Evolutionary conservation across 2,113 vertebrate genomes (phyloP).

Genomic region (Dromaius novaehollandiae): DNA sequence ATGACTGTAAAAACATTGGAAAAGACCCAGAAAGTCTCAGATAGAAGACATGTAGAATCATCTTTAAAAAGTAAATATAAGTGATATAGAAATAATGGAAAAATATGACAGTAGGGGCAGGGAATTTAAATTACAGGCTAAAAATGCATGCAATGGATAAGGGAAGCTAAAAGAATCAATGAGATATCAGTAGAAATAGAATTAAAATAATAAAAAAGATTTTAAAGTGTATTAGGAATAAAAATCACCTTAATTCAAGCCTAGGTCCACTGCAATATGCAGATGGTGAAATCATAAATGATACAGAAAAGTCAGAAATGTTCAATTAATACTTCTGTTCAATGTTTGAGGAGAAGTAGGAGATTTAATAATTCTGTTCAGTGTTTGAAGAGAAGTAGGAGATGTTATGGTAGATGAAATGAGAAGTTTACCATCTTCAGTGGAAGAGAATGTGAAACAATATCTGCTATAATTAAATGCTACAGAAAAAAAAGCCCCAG

Average conservation of each 20-base stretch:
- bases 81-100: conserved; percentile 7
- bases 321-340: conserved; percentile 28
- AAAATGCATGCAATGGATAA: not conserved
- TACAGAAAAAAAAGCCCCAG: not conserved
- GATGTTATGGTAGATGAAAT: conserved; percentile 10
- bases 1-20: not conserved
- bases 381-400: conserved; percentile 15
- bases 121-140: conserved; percentile 37
- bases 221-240: conserved; percentile 21
- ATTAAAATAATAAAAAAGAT: conserved; percentile 2
- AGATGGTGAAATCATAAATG: conserved; percentile 10
- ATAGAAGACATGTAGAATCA: not conserved
- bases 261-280: not conserved
- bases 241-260: conserved; percentile 4
- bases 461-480: conserved; percentile 16
- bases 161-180: not conserved
- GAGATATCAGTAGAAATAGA: not conserved
- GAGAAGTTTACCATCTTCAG: not conserved
- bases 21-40: not conserved
- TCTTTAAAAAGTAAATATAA: conserved; percentile 1
- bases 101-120: not conserved
- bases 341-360: not conserved
- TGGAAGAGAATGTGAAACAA: conserved; percentile 15
- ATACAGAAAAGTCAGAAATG: not conserved
- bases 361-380: no score